These are phyloP conservation scores for Eumacrocentrus americanus DNA, from an alignment of 2,888 invertebrate genomes.

Conservation along the genomic window DNA sequence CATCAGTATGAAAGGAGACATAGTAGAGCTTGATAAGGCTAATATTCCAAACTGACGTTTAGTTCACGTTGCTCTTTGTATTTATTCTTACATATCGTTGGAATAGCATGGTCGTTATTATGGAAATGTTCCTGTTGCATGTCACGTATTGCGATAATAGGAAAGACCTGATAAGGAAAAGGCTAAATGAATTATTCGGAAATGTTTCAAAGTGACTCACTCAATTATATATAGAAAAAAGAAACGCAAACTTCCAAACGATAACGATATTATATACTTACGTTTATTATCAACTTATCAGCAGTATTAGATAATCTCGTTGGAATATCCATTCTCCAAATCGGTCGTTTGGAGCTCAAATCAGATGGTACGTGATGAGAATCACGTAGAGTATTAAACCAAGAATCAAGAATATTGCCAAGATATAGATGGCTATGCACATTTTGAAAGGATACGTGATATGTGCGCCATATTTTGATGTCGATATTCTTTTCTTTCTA, in stretches of 20 bases:
- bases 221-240: background rate
- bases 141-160: background rate
- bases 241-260: too few species aligned
- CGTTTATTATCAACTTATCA: background rate
- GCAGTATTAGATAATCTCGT: background rate
- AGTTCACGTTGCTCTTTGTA: background rate
- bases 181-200: background rate
- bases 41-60: background rate
- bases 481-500: constrained; percentile 15
- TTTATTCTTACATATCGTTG: background rate
- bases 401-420: constrained; percentile 34
- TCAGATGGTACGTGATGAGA: constrained; percentile 31
- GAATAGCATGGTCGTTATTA: too few species aligned
- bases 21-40: background rate
- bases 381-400: constrained; percentile 37
- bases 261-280: background rate
- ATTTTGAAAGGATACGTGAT: constrained; percentile 32
- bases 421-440: constrained; percentile 41
- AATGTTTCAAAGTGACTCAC: background rate
- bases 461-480: background rate
- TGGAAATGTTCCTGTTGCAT: background rate
- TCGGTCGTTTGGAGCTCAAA: constrained; percentile 20
- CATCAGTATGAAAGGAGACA: background rate
- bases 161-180: background rate
- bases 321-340: background rate